A percentile compares a stretch with the other conserved stretches of the same genome.
phyloP scores from a whole-genome alignment of 2,797 vertebrate genomes.

The Paguma larvata region DNA sequence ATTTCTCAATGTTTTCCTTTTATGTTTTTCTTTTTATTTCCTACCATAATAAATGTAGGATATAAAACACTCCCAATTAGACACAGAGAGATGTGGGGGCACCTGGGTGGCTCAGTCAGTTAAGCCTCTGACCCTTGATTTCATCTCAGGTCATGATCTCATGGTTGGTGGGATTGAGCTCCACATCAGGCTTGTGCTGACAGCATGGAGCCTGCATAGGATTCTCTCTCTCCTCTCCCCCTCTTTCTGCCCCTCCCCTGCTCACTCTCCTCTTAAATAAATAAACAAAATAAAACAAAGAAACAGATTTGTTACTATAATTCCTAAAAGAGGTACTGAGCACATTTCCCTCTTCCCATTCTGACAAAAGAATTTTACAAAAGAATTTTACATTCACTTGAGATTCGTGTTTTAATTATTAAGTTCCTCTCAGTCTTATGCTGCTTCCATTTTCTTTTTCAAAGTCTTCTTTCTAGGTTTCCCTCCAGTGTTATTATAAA shows the following conservation, averaged over 20 bases:
- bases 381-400: not conserved
- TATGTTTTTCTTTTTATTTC: not conserved
- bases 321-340: not conserved
- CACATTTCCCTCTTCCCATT: not conserved
- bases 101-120: too few relatives aligned
- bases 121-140: too few relatives aligned
- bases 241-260: too few relatives aligned
- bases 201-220: too few relatives aligned
- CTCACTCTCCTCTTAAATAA: too few relatives aligned
- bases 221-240: too few relatives aligned
- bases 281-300: too few relatives aligned
- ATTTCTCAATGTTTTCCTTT: not conserved
- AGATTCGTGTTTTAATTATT: not conserved
- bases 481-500: conserved; percentile 21
- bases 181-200: too few relatives aligned
- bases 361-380: not conserved
- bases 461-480: conserved; percentile 10
- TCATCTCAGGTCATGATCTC: too few relatives aligned
- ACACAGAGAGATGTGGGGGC: not conserved
- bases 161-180: too few relatives aligned
- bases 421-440: not conserved
- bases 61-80: not conserved
- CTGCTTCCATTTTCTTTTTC: conserved; percentile 48
- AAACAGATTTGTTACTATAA: not conserved
- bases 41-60: not conserved